A percentile compares a stretch with the other conserved stretches of the same genome.
These are phyloP conservation scores for Amphipoea oculea DNA, from an alignment of 2,888 invertebrate genomes.

Conservation along the genomic window DNA sequence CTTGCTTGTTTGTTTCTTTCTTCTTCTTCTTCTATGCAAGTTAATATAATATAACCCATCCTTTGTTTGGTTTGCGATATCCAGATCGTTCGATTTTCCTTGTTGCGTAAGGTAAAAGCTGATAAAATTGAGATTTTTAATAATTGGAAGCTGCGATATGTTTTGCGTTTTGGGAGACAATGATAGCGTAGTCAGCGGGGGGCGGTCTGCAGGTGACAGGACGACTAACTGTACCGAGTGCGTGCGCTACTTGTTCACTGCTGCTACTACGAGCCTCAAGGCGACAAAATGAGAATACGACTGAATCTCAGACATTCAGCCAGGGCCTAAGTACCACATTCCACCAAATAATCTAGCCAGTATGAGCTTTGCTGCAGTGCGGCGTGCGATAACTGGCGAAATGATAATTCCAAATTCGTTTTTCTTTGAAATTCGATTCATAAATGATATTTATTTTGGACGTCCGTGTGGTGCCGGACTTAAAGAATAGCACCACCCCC, in stretches of 20 bases:
- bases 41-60: background rate
- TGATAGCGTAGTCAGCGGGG: background rate
- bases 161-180: slow-evolving; percentile 5
- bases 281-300: background rate
- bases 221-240: slow-evolving; percentile 12
- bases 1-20: background rate
- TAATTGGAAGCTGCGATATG: slow-evolving; percentile 1
- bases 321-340: background rate
- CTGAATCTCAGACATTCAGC: background rate
- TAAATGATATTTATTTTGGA: background rate
- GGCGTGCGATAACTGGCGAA: background rate
- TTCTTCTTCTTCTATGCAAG: background rate
- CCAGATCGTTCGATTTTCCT: background rate
- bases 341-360: background rate
- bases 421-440: background rate
- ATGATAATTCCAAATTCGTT: background rate
- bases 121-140: background rate
- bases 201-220: slow-evolving; percentile 30
- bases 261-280: slow-evolving; percentile 3
- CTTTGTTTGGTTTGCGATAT: background rate
- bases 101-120: background rate
- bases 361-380: too few species aligned
- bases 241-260: background rate
- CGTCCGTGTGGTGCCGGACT: too few species aligned
- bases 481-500: too few species aligned